Evolutionary conservation across 1,140 invertebrate genomes (phyloP).

Genomic region (Diprion similis): DNA sequence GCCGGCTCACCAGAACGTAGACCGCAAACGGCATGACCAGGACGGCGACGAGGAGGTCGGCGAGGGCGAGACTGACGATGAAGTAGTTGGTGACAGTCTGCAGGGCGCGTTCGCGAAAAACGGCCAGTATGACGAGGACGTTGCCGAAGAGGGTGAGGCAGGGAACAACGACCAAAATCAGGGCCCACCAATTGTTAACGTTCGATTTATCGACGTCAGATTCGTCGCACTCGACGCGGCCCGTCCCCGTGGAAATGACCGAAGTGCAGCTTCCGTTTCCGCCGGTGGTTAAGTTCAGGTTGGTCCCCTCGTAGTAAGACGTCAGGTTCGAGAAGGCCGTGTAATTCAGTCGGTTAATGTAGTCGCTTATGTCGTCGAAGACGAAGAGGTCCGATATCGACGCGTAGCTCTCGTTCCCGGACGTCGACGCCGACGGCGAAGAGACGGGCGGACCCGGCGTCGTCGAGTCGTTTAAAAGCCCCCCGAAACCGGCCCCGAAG

Average conservation of each 20-base stretch:
- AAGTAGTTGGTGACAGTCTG: slow-evolving; percentile 98
- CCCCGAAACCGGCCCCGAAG: slow-evolving; percentile 10
- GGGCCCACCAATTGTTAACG: slow-evolving; percentile 81
- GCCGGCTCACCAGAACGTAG: slow-evolving; percentile 89
- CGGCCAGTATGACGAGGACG: slow-evolving; percentile 93
- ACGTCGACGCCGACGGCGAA: slow-evolving; percentile 17
- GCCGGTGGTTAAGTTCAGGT: slow-evolving; percentile 37
- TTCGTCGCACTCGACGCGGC: slow-evolving; percentile 57
- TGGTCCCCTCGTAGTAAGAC: slow-evolving; percentile 47
- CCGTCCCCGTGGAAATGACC: slow-evolving; percentile 49
- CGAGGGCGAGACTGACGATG: slow-evolving; percentile 96
- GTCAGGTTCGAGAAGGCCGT: slow-evolving; percentile 52
- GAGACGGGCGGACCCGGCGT: slow-evolving; percentile 18
- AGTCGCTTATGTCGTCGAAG: slow-evolving; percentile 56
- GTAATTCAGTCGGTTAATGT: slow-evolving; percentile 53
- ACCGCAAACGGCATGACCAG: slow-evolving; percentile 99
- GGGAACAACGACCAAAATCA: slow-evolving; percentile 88
- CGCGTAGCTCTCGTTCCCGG: slow-evolving; percentile 51
- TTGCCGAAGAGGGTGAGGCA: slow-evolving; percentile 96
- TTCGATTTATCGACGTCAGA: slow-evolving; percentile 48
- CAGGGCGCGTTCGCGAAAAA: slow-evolving; percentile 86
- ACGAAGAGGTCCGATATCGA: slow-evolving; percentile 54
- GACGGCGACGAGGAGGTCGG: slow-evolving; percentile 94
- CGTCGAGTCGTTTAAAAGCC: slow-evolving; percentile 3
- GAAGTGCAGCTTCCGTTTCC: slow-evolving; percentile 45